These are phyloP conservation scores for Cavia porcellus DNA, from an alignment of 2,113 vertebrate species.

Conservation along the genomic window DNA sequence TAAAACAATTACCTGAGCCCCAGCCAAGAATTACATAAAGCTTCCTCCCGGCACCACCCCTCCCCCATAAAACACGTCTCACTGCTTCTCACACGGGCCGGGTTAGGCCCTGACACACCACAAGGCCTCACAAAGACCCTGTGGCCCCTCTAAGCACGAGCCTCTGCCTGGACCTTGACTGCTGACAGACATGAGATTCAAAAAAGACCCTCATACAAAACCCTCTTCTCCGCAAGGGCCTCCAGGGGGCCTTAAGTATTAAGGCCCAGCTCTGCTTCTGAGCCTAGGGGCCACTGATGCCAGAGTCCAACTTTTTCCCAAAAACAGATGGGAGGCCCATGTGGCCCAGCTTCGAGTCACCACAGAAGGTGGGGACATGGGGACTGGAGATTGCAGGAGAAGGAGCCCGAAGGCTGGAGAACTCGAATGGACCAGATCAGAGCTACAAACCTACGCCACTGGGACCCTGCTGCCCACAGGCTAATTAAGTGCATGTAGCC, in stretches of 20 bases:
- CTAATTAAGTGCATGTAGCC: not conserved
- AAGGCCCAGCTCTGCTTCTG: constrained; percentile 2
- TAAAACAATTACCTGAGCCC: constrained; percentile 91
- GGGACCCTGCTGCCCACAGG: constrained; percentile 1
- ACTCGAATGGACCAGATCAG: not conserved
- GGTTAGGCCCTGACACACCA: not conserved
- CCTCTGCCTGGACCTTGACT: accelerated
- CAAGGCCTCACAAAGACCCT: accelerated
- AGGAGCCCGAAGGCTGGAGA: not conserved
- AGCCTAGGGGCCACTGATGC: constrained; percentile 17
- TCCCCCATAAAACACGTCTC: constrained; percentile 64
- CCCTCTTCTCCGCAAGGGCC: not conserved
- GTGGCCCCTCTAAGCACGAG: accelerated
- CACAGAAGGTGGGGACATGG: constrained; percentile 27
- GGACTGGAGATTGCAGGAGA: not conserved
- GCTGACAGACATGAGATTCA: not conserved
- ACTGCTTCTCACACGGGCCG: constrained; percentile 48
- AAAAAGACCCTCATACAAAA: not conserved
- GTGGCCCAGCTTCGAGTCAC: constrained; percentile 62
- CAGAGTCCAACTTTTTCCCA: constrained; percentile 38
- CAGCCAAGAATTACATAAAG: constrained; percentile 91
- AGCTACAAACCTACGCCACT: not conserved
- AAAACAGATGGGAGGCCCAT: constrained; percentile 46
- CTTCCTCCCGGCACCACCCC: constrained; percentile 87
- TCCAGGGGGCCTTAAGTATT: not conserved